A percentile compares a stretch with the other conserved stretches of the same genome.
phyloP scores from a whole-genome alignment of 2,888 invertebrate species.

The Eupeodes latifasciatus region DNA sequence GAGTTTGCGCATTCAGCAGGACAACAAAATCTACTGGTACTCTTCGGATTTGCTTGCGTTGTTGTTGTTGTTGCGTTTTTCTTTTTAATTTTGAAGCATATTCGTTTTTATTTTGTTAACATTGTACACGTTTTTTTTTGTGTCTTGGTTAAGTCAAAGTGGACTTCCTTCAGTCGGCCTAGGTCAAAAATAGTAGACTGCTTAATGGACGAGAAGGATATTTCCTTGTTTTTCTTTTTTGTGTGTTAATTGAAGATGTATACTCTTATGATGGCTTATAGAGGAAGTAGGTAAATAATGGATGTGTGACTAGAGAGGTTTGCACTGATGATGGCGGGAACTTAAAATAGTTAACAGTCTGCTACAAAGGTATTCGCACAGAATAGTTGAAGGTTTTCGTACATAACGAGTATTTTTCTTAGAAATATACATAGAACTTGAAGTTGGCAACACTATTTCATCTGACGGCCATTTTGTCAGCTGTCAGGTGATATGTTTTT shows the following conservation, averaged over 20 bases:
- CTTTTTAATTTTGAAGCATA: not conserved
- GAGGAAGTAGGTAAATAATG: conserved; percentile 38
- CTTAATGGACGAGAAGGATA: conserved; percentile 53
- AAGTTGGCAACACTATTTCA: too few species aligned
- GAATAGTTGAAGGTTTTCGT: not conserved
- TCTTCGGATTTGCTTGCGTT: conserved; percentile 30
- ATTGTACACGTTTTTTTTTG: conserved; percentile 43
- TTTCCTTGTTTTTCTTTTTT: conserved; percentile 40
- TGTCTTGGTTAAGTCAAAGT: conserved; percentile 18
- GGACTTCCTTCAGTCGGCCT: conserved; percentile 66
- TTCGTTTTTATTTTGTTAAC: conserved; percentile 38
- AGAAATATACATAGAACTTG: too few species aligned
- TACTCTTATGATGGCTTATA: conserved; percentile 14
- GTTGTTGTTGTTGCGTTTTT: not conserved
- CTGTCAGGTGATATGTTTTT: not conserved
- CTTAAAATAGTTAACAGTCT: conserved; percentile 46
- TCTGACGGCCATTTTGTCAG: too few species aligned
- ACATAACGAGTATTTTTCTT: too few species aligned
- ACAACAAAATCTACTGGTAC: conserved; percentile 29
- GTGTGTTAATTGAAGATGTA: conserved; percentile 11
- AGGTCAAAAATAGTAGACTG: conserved; percentile 78
- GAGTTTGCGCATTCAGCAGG: conserved; percentile 58
- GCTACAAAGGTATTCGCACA: conserved; percentile 9
- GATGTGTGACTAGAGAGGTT: conserved; percentile 48
- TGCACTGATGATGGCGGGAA: conserved; percentile 40